phyloP scores from a whole-genome alignment of 2,888 invertebrate species.

The Cryptosula pallasiana region DNA sequence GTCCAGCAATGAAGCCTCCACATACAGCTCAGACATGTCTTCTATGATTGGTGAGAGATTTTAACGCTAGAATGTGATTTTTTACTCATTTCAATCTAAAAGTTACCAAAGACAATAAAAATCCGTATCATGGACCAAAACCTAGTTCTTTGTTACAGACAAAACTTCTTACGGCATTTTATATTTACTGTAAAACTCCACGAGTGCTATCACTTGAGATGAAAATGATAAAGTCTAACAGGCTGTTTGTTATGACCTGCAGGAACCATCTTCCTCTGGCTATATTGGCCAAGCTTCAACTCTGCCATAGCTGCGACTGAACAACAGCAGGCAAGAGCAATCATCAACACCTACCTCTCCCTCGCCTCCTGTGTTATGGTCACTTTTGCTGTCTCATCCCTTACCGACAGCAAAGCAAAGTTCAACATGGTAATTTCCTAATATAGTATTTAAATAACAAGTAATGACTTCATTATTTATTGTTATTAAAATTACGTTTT shows the following conservation, averaged over 20 bases:
- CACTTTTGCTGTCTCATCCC: slow-evolving; percentile 75
- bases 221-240: no score
- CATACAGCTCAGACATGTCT: slow-evolving; percentile 82
- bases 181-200: no score
- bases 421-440: slow-evolving; percentile 49
- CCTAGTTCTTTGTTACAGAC: no score
- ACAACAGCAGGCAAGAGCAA: slow-evolving; percentile 72
- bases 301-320: slow-evolving; percentile 66
- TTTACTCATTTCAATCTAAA: no score
- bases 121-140: no score
- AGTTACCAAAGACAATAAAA: no score
- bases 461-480: no score
- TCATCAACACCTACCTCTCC: slow-evolving; percentile 88
- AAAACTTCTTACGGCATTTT: no score
- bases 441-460: no score
- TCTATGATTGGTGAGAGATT: slow-evolving; percentile 88
- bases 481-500: no score
- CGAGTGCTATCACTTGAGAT: no score
- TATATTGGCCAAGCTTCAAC: slow-evolving; percentile 97
- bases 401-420: slow-evolving; percentile 56
- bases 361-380: slow-evolving; percentile 75
- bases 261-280: slow-evolving; percentile 90
- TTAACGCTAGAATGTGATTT: no score
- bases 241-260: slow-evolving; percentile 29
- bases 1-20: slow-evolving; percentile 52